Percentiles rank a stretch among this genome's conserved stretches.
Evolutionary conservation across 1,140 invertebrate genomes (phyloP).

Genomic region (Drosophila nannoptera): DNA sequence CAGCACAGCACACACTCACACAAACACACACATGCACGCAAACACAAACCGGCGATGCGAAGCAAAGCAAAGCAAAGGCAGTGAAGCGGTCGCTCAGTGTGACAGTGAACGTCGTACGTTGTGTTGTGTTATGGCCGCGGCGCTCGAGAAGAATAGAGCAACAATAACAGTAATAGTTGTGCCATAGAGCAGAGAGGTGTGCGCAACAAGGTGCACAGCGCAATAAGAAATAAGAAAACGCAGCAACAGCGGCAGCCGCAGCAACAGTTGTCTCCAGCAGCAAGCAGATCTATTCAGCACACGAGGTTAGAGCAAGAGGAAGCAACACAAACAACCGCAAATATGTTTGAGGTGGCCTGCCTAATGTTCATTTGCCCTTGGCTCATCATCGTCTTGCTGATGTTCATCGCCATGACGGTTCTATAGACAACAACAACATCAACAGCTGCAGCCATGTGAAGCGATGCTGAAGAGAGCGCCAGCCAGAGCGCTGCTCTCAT

Average conservation of each 20-base stretch:
- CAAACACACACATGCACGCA: constrained; percentile 6
- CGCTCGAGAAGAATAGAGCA: constrained; percentile 26
- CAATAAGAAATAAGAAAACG: not conserved
- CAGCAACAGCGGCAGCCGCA: constrained; percentile 11
- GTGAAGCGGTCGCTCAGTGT: constrained; percentile 47
- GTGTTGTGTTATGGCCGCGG: constrained; percentile 55
- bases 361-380: constrained; percentile 78
- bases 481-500: no score
- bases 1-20: not conserved
- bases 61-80: constrained; percentile 21
- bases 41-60: constrained; percentile 30
- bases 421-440: constrained; percentile 43
- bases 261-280: constrained; percentile 24
- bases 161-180: constrained; percentile 21
- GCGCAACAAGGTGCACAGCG: constrained; percentile 8
- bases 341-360: constrained; percentile 76
- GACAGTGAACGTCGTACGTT: constrained; percentile 68
- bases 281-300: constrained; percentile 9
- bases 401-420: constrained; percentile 76
- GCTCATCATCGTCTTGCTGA: constrained; percentile 70
- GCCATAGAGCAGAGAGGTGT: constrained; percentile 5
- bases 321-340: constrained; percentile 2
- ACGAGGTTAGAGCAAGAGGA: constrained; percentile 1
- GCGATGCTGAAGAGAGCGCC: constrained; percentile 2
- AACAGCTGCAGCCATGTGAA: constrained; percentile 14